Evolutionary conservation across 2,888 invertebrate genomes (phyloP).

Genomic region (Heteromyza rotundicornis): DNA sequence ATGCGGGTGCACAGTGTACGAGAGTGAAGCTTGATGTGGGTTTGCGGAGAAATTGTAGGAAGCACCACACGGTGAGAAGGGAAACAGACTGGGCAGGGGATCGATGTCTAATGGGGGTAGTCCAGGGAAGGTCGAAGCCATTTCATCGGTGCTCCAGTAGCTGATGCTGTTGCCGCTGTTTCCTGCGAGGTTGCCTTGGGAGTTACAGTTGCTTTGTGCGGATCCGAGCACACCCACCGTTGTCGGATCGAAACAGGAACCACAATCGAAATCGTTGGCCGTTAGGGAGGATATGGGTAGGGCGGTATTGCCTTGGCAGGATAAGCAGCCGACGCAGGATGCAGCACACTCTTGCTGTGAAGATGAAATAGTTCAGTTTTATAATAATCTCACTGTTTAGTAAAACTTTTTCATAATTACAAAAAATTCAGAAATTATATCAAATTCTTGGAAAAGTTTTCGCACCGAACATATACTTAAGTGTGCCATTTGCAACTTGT

Average conservation of each 20-base stretch:
- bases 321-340: conserved; percentile 62
- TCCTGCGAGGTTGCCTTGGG: conserved; percentile 22
- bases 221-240: conserved; percentile 44
- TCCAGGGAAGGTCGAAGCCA: conserved; percentile 82
- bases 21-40: conserved; percentile 64
- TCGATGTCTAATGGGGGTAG: conserved; percentile 85
- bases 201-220: conserved; percentile 48
- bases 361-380: too few species aligned
- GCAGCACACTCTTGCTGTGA: conserved; percentile 62
- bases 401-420: too few species aligned
- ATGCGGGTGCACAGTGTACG: conserved; percentile 67
- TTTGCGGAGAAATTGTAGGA: conserved; percentile 69
- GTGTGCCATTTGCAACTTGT: too few species aligned
- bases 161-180: conserved; percentile 40
- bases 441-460: too few species aligned
- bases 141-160: conserved; percentile 73
- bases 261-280: conserved; percentile 62
- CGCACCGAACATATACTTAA: too few species aligned
- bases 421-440: too few species aligned
- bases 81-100: conserved; percentile 83
- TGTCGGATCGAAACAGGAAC: conserved; percentile 61
- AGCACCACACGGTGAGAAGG: conserved; percentile 83
- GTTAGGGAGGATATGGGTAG: conserved; percentile 60
- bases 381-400: too few species aligned
- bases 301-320: conserved; percentile 61